Evolutionary conservation across 2,797 vertebrate genomes (phyloP).

Genomic region (Manis javanica): DNA sequence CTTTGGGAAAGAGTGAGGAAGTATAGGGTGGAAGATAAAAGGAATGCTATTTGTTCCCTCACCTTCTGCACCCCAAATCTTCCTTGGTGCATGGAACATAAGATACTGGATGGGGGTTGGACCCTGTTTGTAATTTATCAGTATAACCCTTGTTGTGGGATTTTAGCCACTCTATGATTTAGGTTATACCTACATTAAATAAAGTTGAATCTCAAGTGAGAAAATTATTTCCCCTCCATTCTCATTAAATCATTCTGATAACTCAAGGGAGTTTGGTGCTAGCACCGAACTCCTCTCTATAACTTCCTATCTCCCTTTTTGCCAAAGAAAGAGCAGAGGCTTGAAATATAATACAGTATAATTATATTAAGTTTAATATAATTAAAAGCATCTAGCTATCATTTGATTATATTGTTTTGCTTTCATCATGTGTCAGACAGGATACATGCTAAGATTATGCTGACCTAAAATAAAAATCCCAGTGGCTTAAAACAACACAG

Average conservation of each 20-base stretch:
- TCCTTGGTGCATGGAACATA: not conserved
- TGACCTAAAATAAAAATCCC: not conserved
- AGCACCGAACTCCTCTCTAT: not conserved
- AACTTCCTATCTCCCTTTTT: not conserved
- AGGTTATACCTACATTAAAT: not conserved
- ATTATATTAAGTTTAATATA: slow-evolving; percentile 53
- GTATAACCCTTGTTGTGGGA: not conserved
- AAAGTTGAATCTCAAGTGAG: not conserved
- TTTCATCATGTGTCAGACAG: slow-evolving; percentile 27
- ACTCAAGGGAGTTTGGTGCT: not conserved
- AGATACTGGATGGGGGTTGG: not conserved
- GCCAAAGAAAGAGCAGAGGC: not conserved
- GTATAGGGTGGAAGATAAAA: not conserved
- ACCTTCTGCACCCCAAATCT: not conserved
- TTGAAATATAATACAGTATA: slow-evolving; percentile 1
- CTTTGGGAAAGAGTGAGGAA: not conserved
- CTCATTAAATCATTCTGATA: not conserved
- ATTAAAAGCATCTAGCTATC: slow-evolving; percentile 59
- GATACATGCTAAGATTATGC: not conserved
- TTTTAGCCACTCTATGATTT: not conserved
- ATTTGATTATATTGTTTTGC: slow-evolving; percentile 47
- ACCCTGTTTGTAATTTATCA: not conserved
- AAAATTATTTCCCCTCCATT: not conserved
- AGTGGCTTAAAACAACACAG: not conserved
- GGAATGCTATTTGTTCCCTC: not conserved